phyloP scores from a whole-genome alignment of 2,797 vertebrate genomes.

The Silurus lanzhouensis region DNA sequence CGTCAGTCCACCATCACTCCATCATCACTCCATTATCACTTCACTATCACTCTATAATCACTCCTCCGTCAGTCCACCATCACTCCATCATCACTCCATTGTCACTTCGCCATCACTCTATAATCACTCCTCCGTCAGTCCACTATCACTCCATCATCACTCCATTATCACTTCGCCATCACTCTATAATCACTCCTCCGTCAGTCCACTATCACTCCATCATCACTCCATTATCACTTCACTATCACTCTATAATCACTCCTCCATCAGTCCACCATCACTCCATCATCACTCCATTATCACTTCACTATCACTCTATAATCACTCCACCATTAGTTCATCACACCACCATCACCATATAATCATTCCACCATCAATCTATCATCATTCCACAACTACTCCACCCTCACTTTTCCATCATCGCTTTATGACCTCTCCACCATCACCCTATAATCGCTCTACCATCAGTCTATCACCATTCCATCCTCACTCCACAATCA shows the following conservation, averaged over 20 bases:
- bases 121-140: too few species aligned
- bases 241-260: neutral
- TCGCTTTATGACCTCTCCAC: neutral
- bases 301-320: neutral
- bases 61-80: neutral
- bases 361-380: neutral
- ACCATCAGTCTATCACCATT: too few species aligned
- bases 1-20: neutral
- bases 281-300: neutral
- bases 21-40: neutral
- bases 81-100: neutral
- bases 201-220: neutral
- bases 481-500: neutral
- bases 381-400: too few species aligned
- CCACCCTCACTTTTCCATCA: too few species aligned
- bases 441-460: neutral
- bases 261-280: neutral
- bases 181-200: neutral
- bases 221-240: neutral
- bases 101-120: too few species aligned
- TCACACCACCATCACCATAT: neutral
- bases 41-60: neutral
- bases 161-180: neutral
- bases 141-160: neutral
- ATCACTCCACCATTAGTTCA: neutral